Percentiles rank a stretch among this genome's conserved stretches.
phyloP scores from a whole-genome alignment of 35 echinoderm and acorn worm species.

The Acanthaster planci region DNA sequence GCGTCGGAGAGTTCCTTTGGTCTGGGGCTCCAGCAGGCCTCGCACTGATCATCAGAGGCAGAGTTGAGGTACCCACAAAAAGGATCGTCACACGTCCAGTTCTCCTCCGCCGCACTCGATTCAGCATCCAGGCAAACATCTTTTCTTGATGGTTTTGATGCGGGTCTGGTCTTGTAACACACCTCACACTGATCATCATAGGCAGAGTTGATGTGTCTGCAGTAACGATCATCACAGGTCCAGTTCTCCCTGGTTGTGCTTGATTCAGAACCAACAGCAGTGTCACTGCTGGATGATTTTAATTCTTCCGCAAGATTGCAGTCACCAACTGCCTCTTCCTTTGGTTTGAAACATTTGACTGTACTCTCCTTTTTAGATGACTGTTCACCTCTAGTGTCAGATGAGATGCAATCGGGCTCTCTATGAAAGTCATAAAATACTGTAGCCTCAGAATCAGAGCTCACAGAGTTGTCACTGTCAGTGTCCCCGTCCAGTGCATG shows the following conservation, averaged over 20 bases:
- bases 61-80: conserved; percentile 32
- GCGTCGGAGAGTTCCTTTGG: neutral
- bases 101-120: neutral
- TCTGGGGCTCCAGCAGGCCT: conserved; percentile 40
- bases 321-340: neutral
- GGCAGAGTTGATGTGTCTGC: conserved; percentile 23
- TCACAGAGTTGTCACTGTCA: too few species aligned
- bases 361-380: neutral
- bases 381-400: too few species aligned
- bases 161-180: conserved; percentile 33
- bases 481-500: too few species aligned
- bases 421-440: too few species aligned
- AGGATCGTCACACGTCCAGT: conserved; percentile 15
- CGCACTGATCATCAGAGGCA: conserved; percentile 24
- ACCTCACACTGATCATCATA: conserved; percentile 33
- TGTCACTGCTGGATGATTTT: neutral
- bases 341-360: neutral
- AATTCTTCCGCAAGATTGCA: neutral
- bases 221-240: conserved; percentile 18
- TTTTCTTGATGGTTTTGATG: too few species aligned
- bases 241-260: neutral
- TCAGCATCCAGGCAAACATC: too few species aligned
- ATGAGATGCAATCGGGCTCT: neutral
- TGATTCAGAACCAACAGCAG: too few species aligned
- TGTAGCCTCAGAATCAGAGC: too few species aligned